A percentile compares a stretch with the other conserved stretches of the same genome.
These are phyloP conservation scores for Meliscaeva auricollis DNA, from an alignment of 2,888 invertebrate genomes.

Conservation along the genomic window DNA sequence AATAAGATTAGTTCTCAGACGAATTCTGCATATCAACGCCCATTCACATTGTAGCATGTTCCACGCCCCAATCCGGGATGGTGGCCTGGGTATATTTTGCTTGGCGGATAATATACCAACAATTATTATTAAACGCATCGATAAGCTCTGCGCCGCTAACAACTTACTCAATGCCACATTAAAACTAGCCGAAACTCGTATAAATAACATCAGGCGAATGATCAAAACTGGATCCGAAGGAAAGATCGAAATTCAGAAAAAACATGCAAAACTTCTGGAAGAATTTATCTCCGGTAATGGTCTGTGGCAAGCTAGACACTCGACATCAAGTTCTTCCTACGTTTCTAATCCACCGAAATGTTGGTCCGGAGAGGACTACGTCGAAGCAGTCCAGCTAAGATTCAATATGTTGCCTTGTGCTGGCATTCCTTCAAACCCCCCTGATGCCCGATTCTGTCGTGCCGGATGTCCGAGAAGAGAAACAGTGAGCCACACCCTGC, in stretches of 20 bases:
- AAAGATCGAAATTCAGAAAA: not conserved
- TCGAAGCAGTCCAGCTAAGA: not conserved
- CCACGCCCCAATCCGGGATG: no score
- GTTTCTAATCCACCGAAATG: not conserved
- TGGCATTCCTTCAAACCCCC: slow-evolving; percentile 10
- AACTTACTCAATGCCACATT: not conserved
- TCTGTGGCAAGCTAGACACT: not conserved
- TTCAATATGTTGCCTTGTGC: not conserved
- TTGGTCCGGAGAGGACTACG: slow-evolving; percentile 18
- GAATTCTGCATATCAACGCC: no score
- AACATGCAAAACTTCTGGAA: not conserved
- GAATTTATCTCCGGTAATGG: not conserved
- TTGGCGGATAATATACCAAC: no score
- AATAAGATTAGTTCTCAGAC: no score
- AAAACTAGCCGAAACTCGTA: not conserved
- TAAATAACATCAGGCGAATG: not conserved
- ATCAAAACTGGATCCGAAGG: slow-evolving; percentile 2
- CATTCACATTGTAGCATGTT: no score
- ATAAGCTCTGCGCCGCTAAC: not conserved
- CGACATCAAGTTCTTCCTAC: not conserved
- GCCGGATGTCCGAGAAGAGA: slow-evolving; percentile 10
- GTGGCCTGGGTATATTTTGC: no score
- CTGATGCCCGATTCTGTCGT: not conserved
- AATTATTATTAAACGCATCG: no score
- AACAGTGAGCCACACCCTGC: slow-evolving; percentile 4